Evolutionary conservation across 2,797 vertebrate species (phyloP).

Genomic region (Cryptoblepharus egeriae): DNA sequence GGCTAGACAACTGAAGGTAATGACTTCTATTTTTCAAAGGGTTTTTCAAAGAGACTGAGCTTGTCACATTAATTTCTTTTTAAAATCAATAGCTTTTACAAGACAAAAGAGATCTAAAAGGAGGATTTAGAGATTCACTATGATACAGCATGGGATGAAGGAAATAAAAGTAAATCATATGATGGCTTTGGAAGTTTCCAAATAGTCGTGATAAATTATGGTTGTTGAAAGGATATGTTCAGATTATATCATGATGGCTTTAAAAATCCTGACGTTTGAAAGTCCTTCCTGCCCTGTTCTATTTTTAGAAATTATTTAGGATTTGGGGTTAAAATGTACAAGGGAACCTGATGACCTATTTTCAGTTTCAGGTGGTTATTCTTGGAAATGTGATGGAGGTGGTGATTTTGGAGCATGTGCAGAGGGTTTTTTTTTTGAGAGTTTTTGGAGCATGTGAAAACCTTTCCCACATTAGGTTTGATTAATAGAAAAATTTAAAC

Average conservation of each 20-base stretch:
- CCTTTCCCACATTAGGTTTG: background rate
- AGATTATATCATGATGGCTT: background rate
- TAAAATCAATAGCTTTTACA: conserved; percentile 36
- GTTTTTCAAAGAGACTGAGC: conserved; percentile 22
- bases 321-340: too few species aligned
- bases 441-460: too few species aligned
- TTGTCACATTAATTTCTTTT: conserved; percentile 44
- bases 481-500: too few species aligned
- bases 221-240: background rate
- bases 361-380: background rate
- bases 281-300: background rate
- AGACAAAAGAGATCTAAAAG: conserved; percentile 27
- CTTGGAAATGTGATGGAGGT: too few species aligned
- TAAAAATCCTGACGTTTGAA: background rate
- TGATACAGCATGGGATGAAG: conserved; percentile 31
- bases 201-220: conserved; percentile 18
- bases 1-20: conserved; percentile 42
- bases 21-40: conserved; percentile 49
- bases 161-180: conserved; percentile 18
- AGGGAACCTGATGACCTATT: background rate
- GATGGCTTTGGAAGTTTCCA: conserved; percentile 28
- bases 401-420: too few species aligned
- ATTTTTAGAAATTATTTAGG: background rate
- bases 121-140: conserved; percentile 46
- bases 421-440: too few species aligned